These are phyloP conservation scores for Thera britannica DNA, from an alignment of 2,888 invertebrate species.

Conservation along the genomic window DNA sequence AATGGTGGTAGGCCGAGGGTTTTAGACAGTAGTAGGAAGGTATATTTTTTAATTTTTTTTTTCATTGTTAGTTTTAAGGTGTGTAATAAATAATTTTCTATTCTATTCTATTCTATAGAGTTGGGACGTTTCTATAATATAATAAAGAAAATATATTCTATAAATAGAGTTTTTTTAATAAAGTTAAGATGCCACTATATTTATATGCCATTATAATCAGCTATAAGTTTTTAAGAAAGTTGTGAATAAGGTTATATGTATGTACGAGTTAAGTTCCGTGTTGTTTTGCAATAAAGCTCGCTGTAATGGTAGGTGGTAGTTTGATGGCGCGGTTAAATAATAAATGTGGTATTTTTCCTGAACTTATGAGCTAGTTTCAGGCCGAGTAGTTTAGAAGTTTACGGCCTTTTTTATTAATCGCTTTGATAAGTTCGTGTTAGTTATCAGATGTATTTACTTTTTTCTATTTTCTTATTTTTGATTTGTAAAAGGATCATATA, in stretches of 20 bases:
- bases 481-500: too few relatives aligned
- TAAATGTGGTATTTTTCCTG: slow-evolving; percentile 21
- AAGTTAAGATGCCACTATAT: too few relatives aligned
- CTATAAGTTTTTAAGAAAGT: neutral
- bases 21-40: too few relatives aligned
- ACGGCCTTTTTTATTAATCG: neutral
- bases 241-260: neutral
- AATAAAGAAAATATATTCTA: too few relatives aligned
- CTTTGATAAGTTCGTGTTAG: neutral
- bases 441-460: neutral
- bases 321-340: slow-evolving; percentile 20
- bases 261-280: slow-evolving; percentile 5
- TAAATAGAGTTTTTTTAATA: too few relatives aligned
- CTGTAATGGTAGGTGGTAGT: slow-evolving; percentile 10
- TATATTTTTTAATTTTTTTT: too few relatives aligned
- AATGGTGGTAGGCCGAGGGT: too few relatives aligned
- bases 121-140: too few relatives aligned
- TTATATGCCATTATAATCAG: too few relatives aligned
- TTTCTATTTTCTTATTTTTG: neutral
- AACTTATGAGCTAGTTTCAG: neutral
- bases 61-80: too few relatives aligned
- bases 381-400: neutral
- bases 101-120: too few relatives aligned
- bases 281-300: slow-evolving; percentile 19
- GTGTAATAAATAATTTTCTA: too few relatives aligned